These are phyloP conservation scores for Enteromius treurensis DNA, from an alignment of 2,797 vertebrate genomes.

Conservation along the genomic window DNA sequence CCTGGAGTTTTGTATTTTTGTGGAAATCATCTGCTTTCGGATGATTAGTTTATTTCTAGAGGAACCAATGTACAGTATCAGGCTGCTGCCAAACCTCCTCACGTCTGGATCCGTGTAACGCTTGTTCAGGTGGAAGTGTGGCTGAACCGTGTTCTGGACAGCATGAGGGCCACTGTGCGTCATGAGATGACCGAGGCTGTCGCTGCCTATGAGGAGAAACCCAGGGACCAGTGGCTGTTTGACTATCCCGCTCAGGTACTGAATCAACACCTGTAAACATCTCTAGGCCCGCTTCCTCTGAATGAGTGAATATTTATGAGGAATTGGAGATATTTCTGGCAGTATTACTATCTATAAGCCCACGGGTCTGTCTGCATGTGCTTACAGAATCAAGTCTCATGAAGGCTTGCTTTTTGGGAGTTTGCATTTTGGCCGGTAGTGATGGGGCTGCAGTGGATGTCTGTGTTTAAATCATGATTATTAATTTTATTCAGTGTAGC, in stretches of 20 bases:
- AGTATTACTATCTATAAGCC: not conserved
- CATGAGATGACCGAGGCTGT: constrained; percentile 86
- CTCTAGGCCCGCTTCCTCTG: not conserved
- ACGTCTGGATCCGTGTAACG: not conserved
- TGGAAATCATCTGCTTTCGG: not conserved
- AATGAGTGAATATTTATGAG: constrained; percentile 23
- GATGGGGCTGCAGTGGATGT: not conserved
- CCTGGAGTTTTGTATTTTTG: not conserved
- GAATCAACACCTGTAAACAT: constrained; percentile 19
- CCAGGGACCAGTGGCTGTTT: constrained; percentile 94
- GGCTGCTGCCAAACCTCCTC: not conserved
- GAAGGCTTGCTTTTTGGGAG: not conserved
- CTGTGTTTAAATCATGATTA: not conserved
- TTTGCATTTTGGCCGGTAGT: not conserved
- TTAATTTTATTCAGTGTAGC: not conserved
- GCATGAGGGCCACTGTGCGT: constrained; percentile 88
- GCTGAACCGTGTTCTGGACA: constrained; percentile 85
- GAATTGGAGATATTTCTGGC: constrained; percentile 33
- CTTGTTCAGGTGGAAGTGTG: constrained; percentile 87
- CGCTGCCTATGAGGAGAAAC: constrained; percentile 87
- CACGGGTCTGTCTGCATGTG: not conserved
- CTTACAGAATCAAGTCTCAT: not conserved
- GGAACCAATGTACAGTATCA: not conserved
- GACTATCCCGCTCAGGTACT: constrained; percentile 96
- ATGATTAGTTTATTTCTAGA: not conserved